Evolutionary conservation across 2,113 vertebrate genomes (phyloP).

Genomic region (Tricholaema leucomelas): DNA sequence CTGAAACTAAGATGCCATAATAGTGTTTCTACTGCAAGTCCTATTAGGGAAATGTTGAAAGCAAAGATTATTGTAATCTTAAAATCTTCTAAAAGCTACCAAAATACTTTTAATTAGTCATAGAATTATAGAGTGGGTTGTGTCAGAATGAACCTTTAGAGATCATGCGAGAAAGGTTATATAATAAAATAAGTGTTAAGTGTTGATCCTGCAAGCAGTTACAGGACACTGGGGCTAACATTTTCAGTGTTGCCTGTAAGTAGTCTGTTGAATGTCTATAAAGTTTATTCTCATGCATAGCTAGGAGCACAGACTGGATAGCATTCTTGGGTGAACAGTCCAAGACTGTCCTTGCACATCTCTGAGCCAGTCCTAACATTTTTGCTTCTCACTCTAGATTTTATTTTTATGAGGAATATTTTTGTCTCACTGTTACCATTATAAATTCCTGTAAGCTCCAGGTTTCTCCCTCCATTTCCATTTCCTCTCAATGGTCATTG

Average conservation of each 20-base stretch:
- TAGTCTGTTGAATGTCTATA: not conserved
- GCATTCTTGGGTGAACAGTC: not conserved
- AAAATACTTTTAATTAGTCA: not conserved
- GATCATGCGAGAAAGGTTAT: not conserved
- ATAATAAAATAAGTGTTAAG: not conserved
- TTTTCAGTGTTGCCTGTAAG: not conserved
- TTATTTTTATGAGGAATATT: not conserved
- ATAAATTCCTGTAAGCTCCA: not conserved
- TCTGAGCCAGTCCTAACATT: not conserved
- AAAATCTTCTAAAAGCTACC: not conserved
- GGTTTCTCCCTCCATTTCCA: not conserved
- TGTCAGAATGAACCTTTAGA: not conserved
- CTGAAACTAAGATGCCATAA: not conserved
- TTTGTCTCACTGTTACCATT: not conserved
- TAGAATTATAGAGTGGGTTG: not conserved
- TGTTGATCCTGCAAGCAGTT: not conserved
- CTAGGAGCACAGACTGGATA: not conserved
- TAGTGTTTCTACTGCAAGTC: not conserved
- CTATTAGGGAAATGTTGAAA: not conserved
- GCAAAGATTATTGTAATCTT: not conserved
- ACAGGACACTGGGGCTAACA: rapidly evolving
- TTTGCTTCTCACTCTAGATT: not conserved
- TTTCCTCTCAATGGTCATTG: not conserved
- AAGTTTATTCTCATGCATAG: not conserved
- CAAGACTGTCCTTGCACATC: not conserved